Percentiles rank a stretch among this genome's conserved stretches.
phyloP scores from a whole-genome alignment of 2,888 invertebrate genomes.

The Leucoptera coffeella region DNA sequence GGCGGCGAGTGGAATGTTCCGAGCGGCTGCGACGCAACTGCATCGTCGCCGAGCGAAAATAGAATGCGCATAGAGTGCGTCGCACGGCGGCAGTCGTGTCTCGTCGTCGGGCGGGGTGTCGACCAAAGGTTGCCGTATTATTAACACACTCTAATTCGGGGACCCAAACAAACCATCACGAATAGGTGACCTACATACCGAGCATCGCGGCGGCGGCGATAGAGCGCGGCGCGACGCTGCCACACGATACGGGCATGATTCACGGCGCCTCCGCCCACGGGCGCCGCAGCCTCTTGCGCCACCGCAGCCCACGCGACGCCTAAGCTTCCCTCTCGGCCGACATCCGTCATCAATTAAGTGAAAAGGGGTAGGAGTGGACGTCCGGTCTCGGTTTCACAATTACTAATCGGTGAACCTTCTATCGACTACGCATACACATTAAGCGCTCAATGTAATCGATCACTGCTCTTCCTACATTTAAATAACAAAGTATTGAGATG shows the following conservation, averaged over 20 bases:
- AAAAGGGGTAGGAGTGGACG: neutral
- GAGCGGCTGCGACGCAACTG: too few relatives aligned
- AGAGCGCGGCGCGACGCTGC: slow-evolving; percentile 15
- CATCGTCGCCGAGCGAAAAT: too few relatives aligned
- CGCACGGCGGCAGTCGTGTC: too few relatives aligned
- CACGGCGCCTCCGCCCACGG: slow-evolving; percentile 13
- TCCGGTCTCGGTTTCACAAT: too few relatives aligned
- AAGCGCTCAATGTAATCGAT: too few relatives aligned
- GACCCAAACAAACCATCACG: slow-evolving; percentile 50
- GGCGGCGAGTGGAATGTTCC: too few relatives aligned
- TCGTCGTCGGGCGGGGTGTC: slow-evolving; percentile 13
- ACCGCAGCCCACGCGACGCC: neutral
- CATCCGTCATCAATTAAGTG: neutral
- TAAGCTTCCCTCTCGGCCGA: neutral
- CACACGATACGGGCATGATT: slow-evolving; percentile 28
- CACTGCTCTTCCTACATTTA: too few relatives aligned
- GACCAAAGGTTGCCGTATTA: slow-evolving; percentile 43
- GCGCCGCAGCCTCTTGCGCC: slow-evolving; percentile 1
- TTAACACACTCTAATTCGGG: slow-evolving; percentile 43
- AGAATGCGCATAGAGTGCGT: slow-evolving; percentile 12
- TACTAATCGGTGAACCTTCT: too few relatives aligned
- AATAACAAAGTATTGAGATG: too few relatives aligned
- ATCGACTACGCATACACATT: too few relatives aligned
- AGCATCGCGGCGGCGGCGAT: slow-evolving; percentile 14
- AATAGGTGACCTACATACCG: slow-evolving; percentile 43